These are phyloP conservation scores for Schlechtendalia chinensis DNA, from an alignment of 1,140 invertebrate genomes.

Conservation along the genomic window DNA sequence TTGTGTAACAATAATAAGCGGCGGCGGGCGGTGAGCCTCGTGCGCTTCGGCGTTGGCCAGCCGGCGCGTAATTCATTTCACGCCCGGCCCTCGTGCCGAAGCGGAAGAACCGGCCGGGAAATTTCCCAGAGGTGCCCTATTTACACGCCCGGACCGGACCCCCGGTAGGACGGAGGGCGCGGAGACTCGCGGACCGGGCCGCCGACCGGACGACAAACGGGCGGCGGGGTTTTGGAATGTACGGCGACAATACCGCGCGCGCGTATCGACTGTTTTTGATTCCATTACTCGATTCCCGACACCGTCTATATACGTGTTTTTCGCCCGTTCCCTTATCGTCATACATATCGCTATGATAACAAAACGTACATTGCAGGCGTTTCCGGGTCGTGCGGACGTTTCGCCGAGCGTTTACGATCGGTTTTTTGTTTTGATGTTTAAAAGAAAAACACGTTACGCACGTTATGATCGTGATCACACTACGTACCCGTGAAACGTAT, in stretches of 20 bases:
- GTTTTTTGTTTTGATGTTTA: too few relatives aligned
- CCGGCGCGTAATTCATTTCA: slow-evolving; percentile 36
- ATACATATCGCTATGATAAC: too few relatives aligned
- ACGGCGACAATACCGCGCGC: slow-evolving; percentile 41
- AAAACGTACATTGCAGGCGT: too few relatives aligned
- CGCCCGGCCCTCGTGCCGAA: not conserved
- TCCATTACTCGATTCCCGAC: slow-evolving; percentile 41
- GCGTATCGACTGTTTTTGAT: slow-evolving; percentile 45
- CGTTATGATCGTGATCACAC: too few relatives aligned
- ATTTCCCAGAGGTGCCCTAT: slow-evolving; percentile 47
- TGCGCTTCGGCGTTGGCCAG: not conserved
- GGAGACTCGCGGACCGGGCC: too few relatives aligned
- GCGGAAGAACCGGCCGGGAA: not conserved
- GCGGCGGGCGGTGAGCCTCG: slow-evolving; percentile 25
- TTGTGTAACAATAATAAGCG: too few relatives aligned
- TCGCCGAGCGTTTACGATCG: too few relatives aligned
- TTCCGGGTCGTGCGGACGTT: too few relatives aligned
- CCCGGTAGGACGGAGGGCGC: too few relatives aligned
- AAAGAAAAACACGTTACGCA: too few relatives aligned
- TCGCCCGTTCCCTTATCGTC: too few relatives aligned
- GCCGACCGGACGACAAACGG: not conserved
- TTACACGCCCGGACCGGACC: not conserved
- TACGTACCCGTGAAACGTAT: too few relatives aligned
- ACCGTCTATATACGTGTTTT: not conserved
- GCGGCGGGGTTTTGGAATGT: not conserved